Evolutionary conservation across 2,888 invertebrate genomes (phyloP), one percentile per base, ranked within the genome.

Genomic region (Thecophora atra): DNA sequence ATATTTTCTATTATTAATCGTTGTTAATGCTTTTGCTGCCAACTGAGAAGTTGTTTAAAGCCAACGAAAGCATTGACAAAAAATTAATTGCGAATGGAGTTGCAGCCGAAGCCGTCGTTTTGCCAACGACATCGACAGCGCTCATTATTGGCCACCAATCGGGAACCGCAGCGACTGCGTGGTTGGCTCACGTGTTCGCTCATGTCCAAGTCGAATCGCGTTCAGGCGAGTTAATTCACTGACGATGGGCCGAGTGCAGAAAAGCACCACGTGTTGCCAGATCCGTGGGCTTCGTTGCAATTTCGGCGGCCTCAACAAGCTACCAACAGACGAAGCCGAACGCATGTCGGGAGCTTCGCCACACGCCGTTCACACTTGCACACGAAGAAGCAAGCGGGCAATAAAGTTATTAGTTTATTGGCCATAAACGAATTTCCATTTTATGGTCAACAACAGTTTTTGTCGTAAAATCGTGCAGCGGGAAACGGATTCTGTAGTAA

Each of bases 371-470:
- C 30, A 26, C 28, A 26, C 65, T 21, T 54, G 24, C 54, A 54
- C 15, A 21, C 13, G 19, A 11, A 67, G 30, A 42, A 67, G 17
- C 51, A 13, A 52, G 37, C 51, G 24, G 67, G 42, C 30, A 67
- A 54, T 67, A 67, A 67, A 54, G 56, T 67, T 30, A 67, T 54
- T 67, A 67, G 56, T 67, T 67, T 67, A 67, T 67, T 30, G 56
- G 56, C 30, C 56, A 54, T 67, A 54, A 67, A 54, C 37, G 56
- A 15, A 54, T 66, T 66, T 63, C 4, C 30, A 63, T 30, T 63
- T 63, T 44, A 63, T 44, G 19, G 44, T 19, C 42, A 37, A 30
- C 63, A 8, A n/a, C 47, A 4, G n/a, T 47, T 47, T n/a, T 47
- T 47, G 47, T 47, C 17, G n/a, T 47, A 47, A 47, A 47, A 47